phyloP scores from a whole-genome alignment of 2,888 invertebrate genomes.

The Argyresthia albistria region DNA sequence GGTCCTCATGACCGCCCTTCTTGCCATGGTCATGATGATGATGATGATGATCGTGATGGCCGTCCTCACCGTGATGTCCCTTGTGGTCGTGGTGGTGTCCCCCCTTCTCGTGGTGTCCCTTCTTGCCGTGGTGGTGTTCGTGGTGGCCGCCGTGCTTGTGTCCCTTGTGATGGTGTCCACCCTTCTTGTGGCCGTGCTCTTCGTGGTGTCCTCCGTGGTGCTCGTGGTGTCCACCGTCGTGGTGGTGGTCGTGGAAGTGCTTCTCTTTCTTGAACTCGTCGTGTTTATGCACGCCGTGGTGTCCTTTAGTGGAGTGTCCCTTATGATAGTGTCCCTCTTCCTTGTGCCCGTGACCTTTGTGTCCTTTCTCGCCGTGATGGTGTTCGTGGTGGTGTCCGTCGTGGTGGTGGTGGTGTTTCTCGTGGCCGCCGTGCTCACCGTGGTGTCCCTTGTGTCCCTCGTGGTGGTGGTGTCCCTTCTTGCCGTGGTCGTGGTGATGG shows the following conservation, averaged over 20 bases:
- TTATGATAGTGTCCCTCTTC: slow-evolving; percentile 82
- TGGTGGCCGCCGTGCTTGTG: slow-evolving; percentile 85
- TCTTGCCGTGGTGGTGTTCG: slow-evolving; percentile 85
- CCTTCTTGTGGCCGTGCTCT: slow-evolving; percentile 85
- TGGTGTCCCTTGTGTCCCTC: slow-evolving; percentile 75
- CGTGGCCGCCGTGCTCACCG: slow-evolving; percentile 76
- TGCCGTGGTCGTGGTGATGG: slow-evolving; percentile 76
- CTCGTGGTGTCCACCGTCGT: slow-evolving; percentile 84
- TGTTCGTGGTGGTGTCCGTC: slow-evolving; percentile 77
- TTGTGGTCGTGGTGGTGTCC: slow-evolving; percentile 85
- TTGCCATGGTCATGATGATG: slow-evolving; percentile 84
- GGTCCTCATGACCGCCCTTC: slow-evolving; percentile 85
- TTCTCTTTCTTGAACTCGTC: slow-evolving; percentile 91
- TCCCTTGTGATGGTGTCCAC: slow-evolving; percentile 84
- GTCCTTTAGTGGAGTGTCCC: slow-evolving; percentile 88
- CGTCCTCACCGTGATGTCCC: slow-evolving; percentile 84
- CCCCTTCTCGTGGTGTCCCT: slow-evolving; percentile 86
- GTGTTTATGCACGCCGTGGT: slow-evolving; percentile 87
- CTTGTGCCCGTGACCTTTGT: slow-evolving; percentile 71
- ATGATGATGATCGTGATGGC: slow-evolving; percentile 83
- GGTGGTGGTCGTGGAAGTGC: slow-evolving; percentile 88
- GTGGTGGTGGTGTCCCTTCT: slow-evolving; percentile 83
- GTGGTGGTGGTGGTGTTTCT: slow-evolving; percentile 77
- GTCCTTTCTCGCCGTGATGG: slow-evolving; percentile 77
- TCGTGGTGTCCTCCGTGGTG: slow-evolving; percentile 86